Evolutionary conservation across 2,113 vertebrate genomes (phyloP).

Genomic region (Rhea americana): DNA sequence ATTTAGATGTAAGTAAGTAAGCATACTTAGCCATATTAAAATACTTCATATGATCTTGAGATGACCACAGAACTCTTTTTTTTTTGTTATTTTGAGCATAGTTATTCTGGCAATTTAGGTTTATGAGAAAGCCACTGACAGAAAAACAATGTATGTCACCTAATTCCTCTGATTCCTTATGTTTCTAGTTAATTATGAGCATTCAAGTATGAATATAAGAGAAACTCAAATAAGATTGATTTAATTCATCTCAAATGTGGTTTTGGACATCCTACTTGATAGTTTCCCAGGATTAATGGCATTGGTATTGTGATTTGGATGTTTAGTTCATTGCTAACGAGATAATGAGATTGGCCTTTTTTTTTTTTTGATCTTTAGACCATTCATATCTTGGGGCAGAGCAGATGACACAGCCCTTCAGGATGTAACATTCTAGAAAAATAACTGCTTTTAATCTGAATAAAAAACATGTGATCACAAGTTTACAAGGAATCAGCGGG

Average conservation of each 20-base stretch:
- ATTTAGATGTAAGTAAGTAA: neutral
- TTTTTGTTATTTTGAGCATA: neutral
- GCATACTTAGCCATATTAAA: neutral
- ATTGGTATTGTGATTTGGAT: neutral
- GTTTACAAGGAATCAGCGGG: neutral
- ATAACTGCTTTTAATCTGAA: neutral
- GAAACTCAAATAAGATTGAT: neutral
- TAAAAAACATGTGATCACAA: slow-evolving; percentile 15
- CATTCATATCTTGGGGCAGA: neutral
- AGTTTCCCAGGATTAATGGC: neutral
- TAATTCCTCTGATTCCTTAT: neutral
- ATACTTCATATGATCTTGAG: neutral
- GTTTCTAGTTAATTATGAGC: neutral
- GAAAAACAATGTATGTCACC: neutral
- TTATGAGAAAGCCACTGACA: neutral
- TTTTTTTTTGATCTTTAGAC: neutral
- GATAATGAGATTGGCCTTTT: neutral
- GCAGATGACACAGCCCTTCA: neutral
- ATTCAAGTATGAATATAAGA: neutral
- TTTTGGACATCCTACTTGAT: neutral
- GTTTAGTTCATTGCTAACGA: neutral
- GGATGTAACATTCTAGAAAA: neutral
- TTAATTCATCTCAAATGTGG: neutral
- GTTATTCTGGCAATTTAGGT: neutral
- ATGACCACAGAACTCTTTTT: neutral